phyloP scores from a whole-genome alignment of 1,140 invertebrate genomes.

The Drosophila tani region DNA sequence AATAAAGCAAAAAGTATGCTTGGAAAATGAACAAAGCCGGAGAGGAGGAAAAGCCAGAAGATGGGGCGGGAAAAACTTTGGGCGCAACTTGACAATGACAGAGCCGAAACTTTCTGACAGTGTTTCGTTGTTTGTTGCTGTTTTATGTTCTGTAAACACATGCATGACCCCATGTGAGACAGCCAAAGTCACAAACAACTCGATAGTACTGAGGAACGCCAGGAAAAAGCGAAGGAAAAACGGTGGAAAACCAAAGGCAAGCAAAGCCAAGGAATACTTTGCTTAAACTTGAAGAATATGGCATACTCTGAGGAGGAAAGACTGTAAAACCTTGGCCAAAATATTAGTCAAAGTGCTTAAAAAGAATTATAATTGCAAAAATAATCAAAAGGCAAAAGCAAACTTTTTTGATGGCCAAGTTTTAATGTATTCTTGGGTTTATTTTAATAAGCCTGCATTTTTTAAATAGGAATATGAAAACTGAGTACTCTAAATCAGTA shows the following conservation, averaged over 20 bases:
- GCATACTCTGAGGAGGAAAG: background rate
- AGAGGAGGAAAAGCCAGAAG: conserved; percentile 14
- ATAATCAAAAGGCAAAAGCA: background rate
- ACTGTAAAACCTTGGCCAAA: background rate
- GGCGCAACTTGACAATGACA: conserved; percentile 77
- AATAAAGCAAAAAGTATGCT: conserved; percentile 73
- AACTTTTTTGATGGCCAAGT: conserved; percentile 8
- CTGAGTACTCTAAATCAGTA: background rate
- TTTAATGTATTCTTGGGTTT: conserved; percentile 4
- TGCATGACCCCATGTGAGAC: conserved; percentile 63
- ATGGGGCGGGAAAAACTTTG: conserved; percentile 48
- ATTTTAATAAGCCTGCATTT: background rate
- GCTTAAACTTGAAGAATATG: conserved; percentile 22
- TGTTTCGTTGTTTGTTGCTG: conserved; percentile 55
- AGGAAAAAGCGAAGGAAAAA: conserved; percentile 18
- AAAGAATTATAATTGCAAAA: conserved; percentile 21
- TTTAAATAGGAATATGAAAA: background rate
- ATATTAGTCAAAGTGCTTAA: conserved; percentile 17
- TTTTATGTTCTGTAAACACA: conserved; percentile 77
- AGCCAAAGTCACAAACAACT: conserved; percentile 62
- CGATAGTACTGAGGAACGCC: conserved; percentile 19
- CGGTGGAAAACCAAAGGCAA: background rate
- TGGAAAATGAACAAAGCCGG: conserved; percentile 39
- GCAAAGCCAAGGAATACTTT: conserved; percentile 16
- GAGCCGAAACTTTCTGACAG: conserved; percentile 69